Percentiles rank a stretch among this genome's conserved stretches.
phyloP scores from a whole-genome alignment of 2,113 vertebrate species.

The Synodontis membranacea region DNA sequence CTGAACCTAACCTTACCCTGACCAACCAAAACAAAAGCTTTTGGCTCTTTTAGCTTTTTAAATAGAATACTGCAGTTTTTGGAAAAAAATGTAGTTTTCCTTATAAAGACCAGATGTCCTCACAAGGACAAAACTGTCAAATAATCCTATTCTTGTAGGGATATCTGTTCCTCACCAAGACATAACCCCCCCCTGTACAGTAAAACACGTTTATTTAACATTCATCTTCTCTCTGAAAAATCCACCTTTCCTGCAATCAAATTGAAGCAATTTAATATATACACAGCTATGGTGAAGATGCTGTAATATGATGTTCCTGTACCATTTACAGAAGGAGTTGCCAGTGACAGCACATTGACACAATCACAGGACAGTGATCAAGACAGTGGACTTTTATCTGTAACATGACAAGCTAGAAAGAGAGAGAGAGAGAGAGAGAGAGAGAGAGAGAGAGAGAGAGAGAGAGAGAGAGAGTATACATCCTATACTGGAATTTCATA shows the following conservation, averaged over 20 bases:
- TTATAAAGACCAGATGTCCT: too few species aligned
- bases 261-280: background rate
- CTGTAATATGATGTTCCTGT: background rate
- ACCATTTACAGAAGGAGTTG: background rate
- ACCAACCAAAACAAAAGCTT: too few species aligned
- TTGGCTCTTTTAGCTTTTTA: too few species aligned
- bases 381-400: background rate
- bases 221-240: slow-evolving; percentile 52
- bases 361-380: background rate
- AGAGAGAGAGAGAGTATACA: background rate
- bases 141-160: too few species aligned
- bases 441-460: too few species aligned
- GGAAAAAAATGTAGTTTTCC: too few species aligned
- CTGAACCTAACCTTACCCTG: too few species aligned
- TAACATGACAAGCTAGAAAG: background rate
- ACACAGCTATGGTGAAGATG: background rate
- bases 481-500: background rate
- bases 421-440: background rate
- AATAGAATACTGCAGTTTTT: too few species aligned
- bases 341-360: background rate
- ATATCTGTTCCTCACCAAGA: too few species aligned
- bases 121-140: too few species aligned
- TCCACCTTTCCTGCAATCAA: background rate
- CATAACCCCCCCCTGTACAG: too few species aligned
- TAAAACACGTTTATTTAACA: slow-evolving; percentile 70